Percentiles rank a stretch among this genome's conserved stretches.
Evolutionary conservation across 2,113 vertebrate genomes (phyloP).

Genomic region (Paedocypris sp.): DNA sequence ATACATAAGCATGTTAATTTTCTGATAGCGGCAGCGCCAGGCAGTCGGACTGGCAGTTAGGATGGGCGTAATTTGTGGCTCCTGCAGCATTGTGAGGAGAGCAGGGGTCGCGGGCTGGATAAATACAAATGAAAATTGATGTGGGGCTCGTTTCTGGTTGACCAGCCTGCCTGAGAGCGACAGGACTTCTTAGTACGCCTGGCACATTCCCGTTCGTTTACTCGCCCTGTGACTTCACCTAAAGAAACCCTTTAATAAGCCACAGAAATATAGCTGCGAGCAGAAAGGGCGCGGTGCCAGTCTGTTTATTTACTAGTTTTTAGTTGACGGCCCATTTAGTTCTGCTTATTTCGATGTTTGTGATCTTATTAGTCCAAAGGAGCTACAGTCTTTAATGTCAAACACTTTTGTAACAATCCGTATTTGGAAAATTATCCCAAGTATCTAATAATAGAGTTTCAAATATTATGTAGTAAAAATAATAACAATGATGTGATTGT

Average conservation of each 20-base stretch:
- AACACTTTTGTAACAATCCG: no score
- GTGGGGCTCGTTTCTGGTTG: constrained; percentile 62
- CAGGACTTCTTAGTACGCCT: constrained; percentile 34
- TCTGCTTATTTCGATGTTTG: no score
- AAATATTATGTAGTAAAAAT: no score
- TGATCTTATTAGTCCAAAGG: no score
- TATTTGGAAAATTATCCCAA: no score
- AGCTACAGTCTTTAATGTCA: no score
- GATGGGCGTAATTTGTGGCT: constrained; percentile 68
- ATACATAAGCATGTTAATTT: constrained; percentile 70
- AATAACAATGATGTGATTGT: no score
- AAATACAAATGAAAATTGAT: constrained; percentile 76
- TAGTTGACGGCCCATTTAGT: no score
- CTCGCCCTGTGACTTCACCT: background rate
- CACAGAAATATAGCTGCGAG: no score
- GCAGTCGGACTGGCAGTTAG: constrained; percentile 58
- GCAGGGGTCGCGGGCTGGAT: constrained; percentile 62
- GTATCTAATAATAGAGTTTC: no score
- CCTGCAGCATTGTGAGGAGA: constrained; percentile 54
- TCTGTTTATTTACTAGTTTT: no score
- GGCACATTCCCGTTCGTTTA: constrained; percentile 26
- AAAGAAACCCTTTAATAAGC: background rate
- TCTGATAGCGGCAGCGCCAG: constrained; percentile 57
- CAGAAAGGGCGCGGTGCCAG: no score
- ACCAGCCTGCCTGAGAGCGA: constrained; percentile 50